Conservation (phyloP, 2,113 vertebrate species). For the Campylomormyrus numenius region DNA sequence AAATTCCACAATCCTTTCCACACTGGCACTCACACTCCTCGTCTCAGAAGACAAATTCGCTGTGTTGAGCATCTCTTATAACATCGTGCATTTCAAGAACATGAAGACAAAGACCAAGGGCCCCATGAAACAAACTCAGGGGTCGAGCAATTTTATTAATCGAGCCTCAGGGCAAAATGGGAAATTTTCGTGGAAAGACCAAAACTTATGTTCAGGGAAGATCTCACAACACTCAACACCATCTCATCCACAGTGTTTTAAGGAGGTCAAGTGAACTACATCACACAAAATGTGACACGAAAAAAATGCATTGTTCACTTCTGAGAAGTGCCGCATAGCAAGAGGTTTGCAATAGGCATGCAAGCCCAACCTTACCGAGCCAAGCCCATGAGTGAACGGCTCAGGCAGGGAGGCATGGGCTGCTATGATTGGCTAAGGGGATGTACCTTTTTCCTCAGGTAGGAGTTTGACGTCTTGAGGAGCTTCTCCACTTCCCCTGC, state of each 20-base stretch:
- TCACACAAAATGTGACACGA: background rate
- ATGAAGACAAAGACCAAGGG: background rate
- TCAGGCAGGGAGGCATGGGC: background rate
- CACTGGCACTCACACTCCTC: background rate
- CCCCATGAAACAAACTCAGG: background rate
- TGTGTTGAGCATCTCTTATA: background rate
- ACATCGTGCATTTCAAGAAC: background rate
- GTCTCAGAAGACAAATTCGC: background rate
- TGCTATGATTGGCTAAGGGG: background rate
- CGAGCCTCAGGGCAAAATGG: background rate
- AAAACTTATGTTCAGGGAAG: background rate
- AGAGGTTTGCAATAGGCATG: background rate
- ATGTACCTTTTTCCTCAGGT: constrained; percentile 95
- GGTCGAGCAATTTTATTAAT: background rate
- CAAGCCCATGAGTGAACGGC: background rate
- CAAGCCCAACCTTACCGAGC: background rate
- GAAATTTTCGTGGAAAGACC: background rate
- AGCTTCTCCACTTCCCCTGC: constrained; percentile 98
- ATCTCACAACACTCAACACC: background rate
- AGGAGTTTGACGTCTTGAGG: constrained; percentile 98
- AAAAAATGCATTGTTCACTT: background rate
- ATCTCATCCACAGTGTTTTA: background rate
- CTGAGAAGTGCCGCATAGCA: background rate
- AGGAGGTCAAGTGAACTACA: background rate
- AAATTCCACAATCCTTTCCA: background rate